Evolutionary conservation across 1,140 invertebrate genomes (phyloP).

Genomic region (Cryptotermes secundus): DNA sequence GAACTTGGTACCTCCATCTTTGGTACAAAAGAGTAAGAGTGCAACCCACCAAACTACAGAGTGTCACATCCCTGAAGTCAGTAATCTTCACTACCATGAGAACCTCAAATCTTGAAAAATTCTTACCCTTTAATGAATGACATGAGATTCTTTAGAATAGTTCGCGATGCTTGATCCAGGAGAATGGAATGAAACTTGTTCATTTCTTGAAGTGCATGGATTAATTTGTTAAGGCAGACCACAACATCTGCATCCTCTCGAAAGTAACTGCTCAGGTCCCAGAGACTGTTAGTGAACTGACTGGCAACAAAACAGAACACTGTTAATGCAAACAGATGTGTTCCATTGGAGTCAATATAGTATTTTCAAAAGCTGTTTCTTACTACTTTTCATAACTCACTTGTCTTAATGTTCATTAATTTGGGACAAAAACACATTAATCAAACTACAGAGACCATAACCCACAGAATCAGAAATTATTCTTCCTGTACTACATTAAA

Average conservation of each 20-base stretch:
- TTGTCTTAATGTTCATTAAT: constrained; percentile 33
- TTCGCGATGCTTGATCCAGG: constrained; percentile 86
- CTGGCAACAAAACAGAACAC: constrained; percentile 51
- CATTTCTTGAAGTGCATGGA: constrained; percentile 80
- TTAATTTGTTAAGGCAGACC: constrained; percentile 69
- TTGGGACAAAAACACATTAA: constrained; percentile 2
- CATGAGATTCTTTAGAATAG: constrained; percentile 83
- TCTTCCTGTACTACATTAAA: constrained; percentile 18
- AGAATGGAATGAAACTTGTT: constrained; percentile 89
- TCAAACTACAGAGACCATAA: too few species aligned
- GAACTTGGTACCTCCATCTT: too few species aligned
- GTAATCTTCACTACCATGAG: too few species aligned
- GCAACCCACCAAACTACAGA: too few species aligned
- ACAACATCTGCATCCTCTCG: constrained; percentile 68
- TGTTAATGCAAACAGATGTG: background rate
- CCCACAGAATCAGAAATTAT: too few species aligned
- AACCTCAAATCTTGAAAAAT: too few species aligned
- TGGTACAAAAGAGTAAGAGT: too few species aligned
- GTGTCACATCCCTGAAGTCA: too few species aligned
- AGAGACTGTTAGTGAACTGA: constrained; percentile 77
- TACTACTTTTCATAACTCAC: background rate
- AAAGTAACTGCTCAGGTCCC: constrained; percentile 79
- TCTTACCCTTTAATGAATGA: constrained; percentile 83
- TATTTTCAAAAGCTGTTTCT: background rate
- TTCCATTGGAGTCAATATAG: background rate